Evolutionary conservation across 2,797 vertebrate genomes (phyloP).

Genomic region (Martes flavigula): DNA sequence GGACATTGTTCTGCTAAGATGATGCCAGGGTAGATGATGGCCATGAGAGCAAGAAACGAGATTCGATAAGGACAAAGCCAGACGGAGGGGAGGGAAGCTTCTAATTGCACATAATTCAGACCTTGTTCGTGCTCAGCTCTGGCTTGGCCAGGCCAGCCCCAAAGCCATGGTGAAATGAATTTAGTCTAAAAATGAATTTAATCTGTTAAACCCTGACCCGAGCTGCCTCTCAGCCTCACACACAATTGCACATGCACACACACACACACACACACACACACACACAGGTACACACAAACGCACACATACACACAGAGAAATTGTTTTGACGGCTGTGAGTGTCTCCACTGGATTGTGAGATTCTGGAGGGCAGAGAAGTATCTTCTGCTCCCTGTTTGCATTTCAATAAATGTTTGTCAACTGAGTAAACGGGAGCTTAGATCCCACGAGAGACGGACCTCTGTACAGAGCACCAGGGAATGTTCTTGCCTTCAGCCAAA

Average conservation of each 20-base stretch:
- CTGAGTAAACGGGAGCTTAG: not conserved
- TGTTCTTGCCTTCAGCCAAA: not conserved
- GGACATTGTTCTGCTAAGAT: not conserved
- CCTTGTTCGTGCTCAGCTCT: not conserved
- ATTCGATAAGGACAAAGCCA: constrained; percentile 18
- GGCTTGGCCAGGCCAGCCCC: not conserved
- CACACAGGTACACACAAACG: too few species aligned
- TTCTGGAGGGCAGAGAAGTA: not conserved
- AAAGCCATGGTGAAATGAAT: not conserved
- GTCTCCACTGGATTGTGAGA: not conserved
- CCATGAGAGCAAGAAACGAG: not conserved
- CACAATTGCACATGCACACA: not conserved
- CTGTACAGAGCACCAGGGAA: fast-evolving
- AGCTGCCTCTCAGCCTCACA: not conserved
- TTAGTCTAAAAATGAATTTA: not conserved
- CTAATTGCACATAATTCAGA: not conserved
- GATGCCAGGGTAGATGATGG: constrained; percentile 21
- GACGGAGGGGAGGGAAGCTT: not conserved
- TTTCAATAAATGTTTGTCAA: not conserved
- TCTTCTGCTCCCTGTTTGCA: not conserved
- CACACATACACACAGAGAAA: not conserved
- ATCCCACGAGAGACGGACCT: not conserved
- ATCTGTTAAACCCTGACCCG: not conserved
- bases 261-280: not conserved
- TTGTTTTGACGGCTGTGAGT: not conserved